Conservation (phyloP, 2,888 invertebrate species). For the Caenorhabditis sp. region DNA sequence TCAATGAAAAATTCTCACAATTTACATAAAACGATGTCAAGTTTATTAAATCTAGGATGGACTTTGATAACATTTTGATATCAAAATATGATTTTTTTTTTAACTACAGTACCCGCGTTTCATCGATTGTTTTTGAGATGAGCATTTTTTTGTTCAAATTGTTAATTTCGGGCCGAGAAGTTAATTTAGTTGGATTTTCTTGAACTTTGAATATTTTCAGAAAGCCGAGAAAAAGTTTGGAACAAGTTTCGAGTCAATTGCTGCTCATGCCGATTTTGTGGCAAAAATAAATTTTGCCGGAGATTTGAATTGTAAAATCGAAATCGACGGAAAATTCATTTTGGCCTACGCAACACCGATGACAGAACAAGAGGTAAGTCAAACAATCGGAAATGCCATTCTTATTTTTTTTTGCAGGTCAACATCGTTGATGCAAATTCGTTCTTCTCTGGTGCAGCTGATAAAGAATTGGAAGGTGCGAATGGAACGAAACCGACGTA, state of each 20-base stretch:
- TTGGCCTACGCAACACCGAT: conserved; percentile 55
- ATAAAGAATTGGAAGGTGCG: conserved; percentile 38
- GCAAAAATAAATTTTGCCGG: conserved; percentile 58
- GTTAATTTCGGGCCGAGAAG: too few relatives aligned
- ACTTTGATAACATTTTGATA: too few relatives aligned
- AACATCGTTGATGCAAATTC: conserved; percentile 52
- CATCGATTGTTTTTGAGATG: too few relatives aligned
- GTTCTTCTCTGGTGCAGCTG: conserved; percentile 54
- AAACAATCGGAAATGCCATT: not conserved
- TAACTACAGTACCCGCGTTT: too few relatives aligned
- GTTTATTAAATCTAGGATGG: too few relatives aligned
- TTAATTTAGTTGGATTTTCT: too few relatives aligned
- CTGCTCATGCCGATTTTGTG: conserved; percentile 57
- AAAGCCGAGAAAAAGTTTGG: conserved; percentile 53
- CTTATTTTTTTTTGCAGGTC: not conserved
- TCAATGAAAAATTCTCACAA: too few relatives aligned
- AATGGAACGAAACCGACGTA: conserved; percentile 59
- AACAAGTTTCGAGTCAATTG: conserved; percentile 53
- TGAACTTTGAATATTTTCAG: too few relatives aligned
- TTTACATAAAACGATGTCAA: too few relatives aligned
- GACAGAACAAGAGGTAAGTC: conserved; percentile 43
- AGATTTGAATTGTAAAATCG: conserved; percentile 58
- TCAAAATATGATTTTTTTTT: too few relatives aligned
- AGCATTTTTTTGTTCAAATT: too few relatives aligned
- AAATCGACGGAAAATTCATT: conserved; percentile 58